Conservation (phyloP, 2,113 vertebrate genomes). For the Sardina pilchardus region DNA sequence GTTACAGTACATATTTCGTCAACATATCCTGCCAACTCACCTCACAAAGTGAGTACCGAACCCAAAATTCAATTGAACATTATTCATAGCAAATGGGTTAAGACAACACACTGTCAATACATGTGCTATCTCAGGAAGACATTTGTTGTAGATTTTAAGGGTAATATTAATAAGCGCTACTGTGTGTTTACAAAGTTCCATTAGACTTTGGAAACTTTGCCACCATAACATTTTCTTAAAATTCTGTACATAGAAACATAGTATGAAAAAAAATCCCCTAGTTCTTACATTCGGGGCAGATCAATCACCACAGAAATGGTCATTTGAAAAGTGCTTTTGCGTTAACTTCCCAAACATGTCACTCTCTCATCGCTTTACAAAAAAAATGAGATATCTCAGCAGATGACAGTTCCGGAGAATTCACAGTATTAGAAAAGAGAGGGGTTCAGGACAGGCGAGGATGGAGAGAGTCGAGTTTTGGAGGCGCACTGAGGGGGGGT, state of each 20-base stretch:
- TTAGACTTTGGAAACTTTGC: not conserved
- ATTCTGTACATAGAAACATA: constrained; percentile 49
- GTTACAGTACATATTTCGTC: not conserved
- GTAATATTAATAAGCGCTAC: not conserved
- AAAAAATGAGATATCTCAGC: constrained; percentile 34
- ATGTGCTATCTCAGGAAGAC: not conserved
- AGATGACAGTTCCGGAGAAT: constrained; percentile 32
- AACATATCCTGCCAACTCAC: not conserved
- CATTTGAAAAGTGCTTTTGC: constrained; percentile 66
- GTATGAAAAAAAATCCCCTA: constrained; percentile 64
- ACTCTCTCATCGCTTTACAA: constrained; percentile 27
- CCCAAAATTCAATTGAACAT: constrained; percentile 24
- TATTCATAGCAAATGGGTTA: not conserved
- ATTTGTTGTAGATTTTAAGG: not conserved
- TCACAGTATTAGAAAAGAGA: constrained; percentile 51
- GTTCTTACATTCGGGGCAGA: constrained; percentile 66
- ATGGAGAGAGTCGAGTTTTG: not conserved
- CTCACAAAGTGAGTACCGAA: constrained; percentile 14
- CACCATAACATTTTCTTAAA: not conserved
- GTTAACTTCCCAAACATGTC: constrained; percentile 47
- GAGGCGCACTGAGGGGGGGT: not conserved
- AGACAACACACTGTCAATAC: not conserved
- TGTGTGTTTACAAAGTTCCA: not conserved
- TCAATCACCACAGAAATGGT: constrained; percentile 52
- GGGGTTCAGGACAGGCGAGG: not conserved